Evolutionary conservation across 2,888 invertebrate species (phyloP), one percentile per base, ranked within the genome.

Genomic region (Xestobium rufovillosum): DNA sequence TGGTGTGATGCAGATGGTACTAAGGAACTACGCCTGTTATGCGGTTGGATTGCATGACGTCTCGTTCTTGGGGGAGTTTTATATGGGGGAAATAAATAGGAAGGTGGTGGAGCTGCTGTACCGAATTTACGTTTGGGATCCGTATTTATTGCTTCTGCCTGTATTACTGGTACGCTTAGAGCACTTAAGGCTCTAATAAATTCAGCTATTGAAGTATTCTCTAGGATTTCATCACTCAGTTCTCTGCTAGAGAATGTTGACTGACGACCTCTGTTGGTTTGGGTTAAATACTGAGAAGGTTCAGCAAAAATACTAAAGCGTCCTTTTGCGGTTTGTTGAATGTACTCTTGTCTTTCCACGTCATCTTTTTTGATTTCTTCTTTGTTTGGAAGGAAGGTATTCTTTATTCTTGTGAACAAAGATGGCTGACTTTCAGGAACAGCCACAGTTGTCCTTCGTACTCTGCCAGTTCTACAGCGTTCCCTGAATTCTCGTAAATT

Each of bases 171-270:
- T 1, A 60, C 53, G 1, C 60, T 56, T 15, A 87, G 68, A n/a
- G 78, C 75, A 30, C 84, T 80, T 31, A 89, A 64, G 0, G 85
- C 86, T 37, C 86, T 70, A 14, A 89, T 71, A 35, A 89, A 73
- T 63, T 89, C 87, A 1, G 86, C 88, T 9, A 89, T 72, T 13
- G 86, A 84, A 0, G 88, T 88, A 51, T 85, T 80, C 61, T 88
- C 88, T 36, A 88, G 66, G 8, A 86, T 73, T 52, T 74, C 73
- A 3, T 75, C 70, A 50, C 75, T 73, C 9, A 51, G 38, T 60
- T 36, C 23, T 16, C 34, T 30, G 9, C 34, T 34, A 3, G 47
- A 41, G 10, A 50, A 30, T 3, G 49, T 38, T 2, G 56, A 54
- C 38, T 43, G 52, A 32, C 60, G 56, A 16, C 59, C 58, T 4